These are phyloP conservation scores for Heterotis niloticus DNA, from an alignment of 2,113 vertebrate species.

Conservation along the genomic window DNA sequence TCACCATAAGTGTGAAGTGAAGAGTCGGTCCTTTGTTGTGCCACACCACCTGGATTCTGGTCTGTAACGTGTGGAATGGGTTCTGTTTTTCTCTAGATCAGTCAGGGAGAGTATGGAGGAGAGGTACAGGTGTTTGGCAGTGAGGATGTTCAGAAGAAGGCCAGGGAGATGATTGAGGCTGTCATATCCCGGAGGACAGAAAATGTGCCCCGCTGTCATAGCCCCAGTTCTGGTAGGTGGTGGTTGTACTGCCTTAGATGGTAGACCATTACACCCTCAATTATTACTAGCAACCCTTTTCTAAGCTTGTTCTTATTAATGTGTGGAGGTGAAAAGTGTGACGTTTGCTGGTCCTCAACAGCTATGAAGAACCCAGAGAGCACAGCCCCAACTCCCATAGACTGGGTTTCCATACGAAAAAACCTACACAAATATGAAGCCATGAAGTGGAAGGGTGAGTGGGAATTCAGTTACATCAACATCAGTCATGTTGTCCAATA, in stretches of 20 bases:
- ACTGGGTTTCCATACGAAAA: slow-evolving; percentile 78
- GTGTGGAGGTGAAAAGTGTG: background rate
- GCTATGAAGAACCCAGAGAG: slow-evolving; percentile 30
- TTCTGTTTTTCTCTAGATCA: slow-evolving; percentile 63
- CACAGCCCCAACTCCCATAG: slow-evolving; percentile 50
- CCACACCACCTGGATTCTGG: background rate
- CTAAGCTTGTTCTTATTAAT: background rate
- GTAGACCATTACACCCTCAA: background rate
- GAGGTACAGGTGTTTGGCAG: slow-evolving; percentile 80
- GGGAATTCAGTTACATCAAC: background rate
- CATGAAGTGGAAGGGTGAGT: slow-evolving; percentile 87
- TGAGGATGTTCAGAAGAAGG: slow-evolving; percentile 70
- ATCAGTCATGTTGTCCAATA: background rate
- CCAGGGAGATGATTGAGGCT: slow-evolving; percentile 76
- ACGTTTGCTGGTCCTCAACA: slow-evolving; percentile 51
- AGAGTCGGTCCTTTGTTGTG: background rate
- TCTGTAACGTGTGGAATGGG: background rate
- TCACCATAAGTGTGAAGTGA: too few species aligned
- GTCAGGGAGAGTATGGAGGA: slow-evolving; percentile 63
- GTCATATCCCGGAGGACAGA: slow-evolving; percentile 49
- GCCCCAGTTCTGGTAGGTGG: slow-evolving; percentile 8
- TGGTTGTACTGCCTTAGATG: too few species aligned
- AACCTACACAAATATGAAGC: slow-evolving; percentile 76
- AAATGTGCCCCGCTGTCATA: slow-evolving; percentile 15
- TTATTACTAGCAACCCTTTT: background rate